Conservation (phyloP, 35 echinoderm and acorn worm species). For the Apostichopus japonicus region DNA sequence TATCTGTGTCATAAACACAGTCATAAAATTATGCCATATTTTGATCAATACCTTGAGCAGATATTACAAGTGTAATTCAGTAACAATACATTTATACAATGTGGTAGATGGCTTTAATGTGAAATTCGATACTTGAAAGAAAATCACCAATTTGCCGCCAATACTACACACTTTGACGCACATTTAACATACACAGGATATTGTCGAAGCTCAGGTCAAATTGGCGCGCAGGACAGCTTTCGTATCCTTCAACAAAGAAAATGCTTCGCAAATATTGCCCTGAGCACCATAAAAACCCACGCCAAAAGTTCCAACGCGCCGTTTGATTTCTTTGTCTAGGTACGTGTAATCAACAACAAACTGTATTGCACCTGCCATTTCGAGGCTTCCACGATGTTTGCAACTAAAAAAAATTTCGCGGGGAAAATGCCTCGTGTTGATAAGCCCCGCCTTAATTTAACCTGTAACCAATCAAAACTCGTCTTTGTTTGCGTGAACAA, state of each 20-base stretch:
- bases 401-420: constrained; percentile 20
- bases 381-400: constrained; percentile 20
- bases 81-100: no score
- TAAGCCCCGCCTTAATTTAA: constrained; percentile 13
- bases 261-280: constrained; percentile 34
- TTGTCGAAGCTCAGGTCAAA: background rate
- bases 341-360: background rate
- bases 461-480: background rate
- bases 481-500: background rate
- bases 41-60: no score
- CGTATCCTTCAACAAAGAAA: constrained; percentile 34
- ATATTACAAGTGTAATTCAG: no score
- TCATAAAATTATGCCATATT: no score
- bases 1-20: no score
- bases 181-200: background rate
- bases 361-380: constrained; percentile 12
- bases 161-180: background rate
- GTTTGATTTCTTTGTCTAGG: constrained; percentile 38
- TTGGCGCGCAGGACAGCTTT: background rate
- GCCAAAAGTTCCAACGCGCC: constrained; percentile 19
- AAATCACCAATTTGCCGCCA: background rate
- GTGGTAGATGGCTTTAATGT: no score
- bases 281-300: constrained; percentile 13
- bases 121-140: background rate
- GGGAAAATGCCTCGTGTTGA: constrained; percentile 32